Base-by-base conservation (phyloP, 2,888 invertebrate genomes). In the Plutella xylostella region DNA sequence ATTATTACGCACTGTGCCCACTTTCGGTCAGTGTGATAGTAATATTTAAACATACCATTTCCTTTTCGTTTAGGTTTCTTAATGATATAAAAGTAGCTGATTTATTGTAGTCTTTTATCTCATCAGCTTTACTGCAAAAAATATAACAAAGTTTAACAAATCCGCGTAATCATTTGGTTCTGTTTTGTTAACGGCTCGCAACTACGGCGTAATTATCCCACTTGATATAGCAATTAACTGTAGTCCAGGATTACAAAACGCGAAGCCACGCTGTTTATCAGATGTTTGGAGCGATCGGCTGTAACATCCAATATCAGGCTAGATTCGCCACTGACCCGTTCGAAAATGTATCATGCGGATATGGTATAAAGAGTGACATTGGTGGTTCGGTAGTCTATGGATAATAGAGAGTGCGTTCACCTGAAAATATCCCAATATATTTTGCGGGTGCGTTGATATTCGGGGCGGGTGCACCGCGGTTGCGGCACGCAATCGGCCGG, bases 401-500 rank as follows among this genome's bases (percentile, higher is more conserved):
- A 51, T 51, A 52, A 50, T 54, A 48, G 48, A 48, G 47, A 45
- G 46, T 37, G 41, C 58, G 53, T 57, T 66, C 65, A 68, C 65
- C 63, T 71, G 65, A 57, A 71, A 71, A 72, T 63, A 67, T 63
- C 58, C 58, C 62, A 63, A 72, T 70, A 72, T 63, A 64, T 69
- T 68, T 65, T 63, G 63, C 56, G 57, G 47, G 53, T 57, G 57
- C 61, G 60, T 69, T 71, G 74, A 74, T 70, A 73, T 71, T 68
- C 64, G 68, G 64, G 57, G 57, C 54, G 54, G 55, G 56, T 56
- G 59, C 59, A 58, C 60, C 61, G 70, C 71, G 75, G 72, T 72
- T 71, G 68, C 62, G 67, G 72, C 72, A 68, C 74, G 72, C 76
- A 77, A 77, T 78, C 76, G 4, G 34, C 28, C 34, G 62, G 54